Evolutionary conservation across 1,140 invertebrate species (phyloP).

Genomic region (Drosophila gunungcola): DNA sequence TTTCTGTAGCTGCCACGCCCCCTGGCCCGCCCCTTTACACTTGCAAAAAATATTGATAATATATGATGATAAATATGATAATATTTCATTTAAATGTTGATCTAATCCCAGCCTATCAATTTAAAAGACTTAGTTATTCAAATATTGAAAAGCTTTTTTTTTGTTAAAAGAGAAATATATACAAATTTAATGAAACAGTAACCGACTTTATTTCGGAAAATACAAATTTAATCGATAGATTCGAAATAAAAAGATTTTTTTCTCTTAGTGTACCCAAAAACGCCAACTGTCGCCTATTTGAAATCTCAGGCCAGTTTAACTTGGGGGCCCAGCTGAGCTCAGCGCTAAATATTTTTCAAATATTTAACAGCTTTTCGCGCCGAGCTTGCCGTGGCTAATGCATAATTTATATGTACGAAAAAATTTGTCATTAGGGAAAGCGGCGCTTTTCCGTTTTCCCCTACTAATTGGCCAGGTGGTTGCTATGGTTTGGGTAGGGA

Average conservation of each 20-base stretch:
- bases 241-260: background rate
- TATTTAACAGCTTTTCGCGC: slow-evolving; percentile 66
- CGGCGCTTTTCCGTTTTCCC: slow-evolving; percentile 34
- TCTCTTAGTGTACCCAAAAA: background rate
- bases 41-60: slow-evolving; percentile 2
- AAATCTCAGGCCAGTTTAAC: slow-evolving; percentile 24
- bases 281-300: slow-evolving; percentile 41
- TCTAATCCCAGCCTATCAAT: background rate
- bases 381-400: slow-evolving; percentile 52
- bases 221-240: background rate
- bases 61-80: background rate
- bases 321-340: slow-evolving; percentile 42
- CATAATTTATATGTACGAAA: slow-evolving; percentile 74
- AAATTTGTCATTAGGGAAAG: slow-evolving; percentile 73
- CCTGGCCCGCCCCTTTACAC: slow-evolving; percentile 1
- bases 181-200: too few species aligned
- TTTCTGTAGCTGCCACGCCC: slow-evolving; percentile 48
- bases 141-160: too few species aligned
- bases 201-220: background rate
- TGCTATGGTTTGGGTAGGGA: slow-evolving; percentile 23
- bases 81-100: background rate
- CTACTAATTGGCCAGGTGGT: slow-evolving; percentile 75
- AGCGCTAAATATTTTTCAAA: slow-evolving; percentile 74
- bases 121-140: background rate
- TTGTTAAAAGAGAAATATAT: too few species aligned